Conservation (phyloP, 2,797 vertebrate species). For the Scleropages formosus region DNA sequence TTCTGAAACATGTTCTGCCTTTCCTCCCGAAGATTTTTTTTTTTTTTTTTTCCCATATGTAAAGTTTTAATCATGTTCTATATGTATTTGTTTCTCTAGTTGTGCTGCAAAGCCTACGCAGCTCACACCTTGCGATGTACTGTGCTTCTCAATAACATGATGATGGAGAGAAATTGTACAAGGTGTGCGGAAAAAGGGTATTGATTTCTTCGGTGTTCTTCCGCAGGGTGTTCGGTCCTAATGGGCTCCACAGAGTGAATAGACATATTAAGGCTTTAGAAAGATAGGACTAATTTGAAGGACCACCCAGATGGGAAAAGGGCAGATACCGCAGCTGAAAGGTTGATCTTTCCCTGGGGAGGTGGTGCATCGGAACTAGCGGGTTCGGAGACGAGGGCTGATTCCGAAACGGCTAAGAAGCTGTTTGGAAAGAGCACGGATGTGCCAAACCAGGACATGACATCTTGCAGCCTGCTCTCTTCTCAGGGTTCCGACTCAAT, state of each 20-base stretch:
- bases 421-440: too few relatives aligned
- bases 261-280: background rate
- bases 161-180: background rate
- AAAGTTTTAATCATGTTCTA: too few relatives aligned
- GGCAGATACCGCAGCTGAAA: background rate
- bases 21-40: too few relatives aligned
- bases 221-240: background rate
- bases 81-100: too few relatives aligned
- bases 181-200: background rate
- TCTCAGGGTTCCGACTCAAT: background rate
- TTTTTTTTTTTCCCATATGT: too few relatives aligned
- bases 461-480: background rate
- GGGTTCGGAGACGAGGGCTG: background rate
- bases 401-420: background rate
- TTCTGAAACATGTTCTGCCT: too few relatives aligned
- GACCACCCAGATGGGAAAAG: background rate
- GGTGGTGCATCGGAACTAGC: background rate
- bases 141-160: background rate
- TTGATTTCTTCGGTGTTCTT: background rate
- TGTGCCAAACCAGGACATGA: too few relatives aligned
- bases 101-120: too few relatives aligned
- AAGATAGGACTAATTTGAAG: conserved; percentile 8
- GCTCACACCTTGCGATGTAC: background rate
- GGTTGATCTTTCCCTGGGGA: background rate
- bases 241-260: conserved; percentile 8